These are phyloP conservation scores for Andrena chrysosceles DNA, from an alignment of 2,888 invertebrate genomes.

Conservation along the genomic window DNA sequence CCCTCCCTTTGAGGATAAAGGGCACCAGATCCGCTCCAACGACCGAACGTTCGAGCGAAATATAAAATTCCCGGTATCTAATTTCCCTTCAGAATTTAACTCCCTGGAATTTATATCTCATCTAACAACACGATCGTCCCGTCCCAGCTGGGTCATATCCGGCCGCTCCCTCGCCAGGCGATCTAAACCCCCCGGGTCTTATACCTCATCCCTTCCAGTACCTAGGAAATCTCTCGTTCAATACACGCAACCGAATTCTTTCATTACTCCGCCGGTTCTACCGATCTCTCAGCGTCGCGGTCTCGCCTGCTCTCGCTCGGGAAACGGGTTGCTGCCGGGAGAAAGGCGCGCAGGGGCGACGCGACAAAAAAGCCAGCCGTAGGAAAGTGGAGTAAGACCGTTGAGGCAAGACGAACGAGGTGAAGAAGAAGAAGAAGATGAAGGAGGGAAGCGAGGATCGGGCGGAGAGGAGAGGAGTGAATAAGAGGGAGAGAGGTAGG, in stretches of 20 bases:
- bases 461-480: neutral
- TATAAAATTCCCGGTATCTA: slow-evolving; percentile 33
- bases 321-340: neutral
- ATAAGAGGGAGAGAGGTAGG: slow-evolving; percentile 21
- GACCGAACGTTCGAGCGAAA: slow-evolving; percentile 12
- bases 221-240: slow-evolving; percentile 41
- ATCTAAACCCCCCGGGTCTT: neutral
- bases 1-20: neutral
- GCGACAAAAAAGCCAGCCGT: slow-evolving; percentile 29
- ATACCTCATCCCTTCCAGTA: neutral
- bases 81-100: slow-evolving; percentile 33
- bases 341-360: neutral
- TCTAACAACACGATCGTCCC: neutral
- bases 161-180: neutral
- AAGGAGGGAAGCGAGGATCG: neutral
- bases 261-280: slow-evolving; percentile 52
- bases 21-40: neutral
- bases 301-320: slow-evolving; percentile 26
- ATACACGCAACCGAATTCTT: slow-evolving; percentile 63
- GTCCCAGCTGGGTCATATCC: slow-evolving; percentile 26
- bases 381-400: slow-evolving; percentile 28
- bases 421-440: neutral
- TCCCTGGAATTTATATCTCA: slow-evolving; percentile 13
- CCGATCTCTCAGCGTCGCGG: slow-evolving; percentile 12
- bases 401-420: neutral